Evolutionary conservation across 2,797 vertebrate genomes (phyloP).

Genomic region (Helarctos malayanus): DNA sequence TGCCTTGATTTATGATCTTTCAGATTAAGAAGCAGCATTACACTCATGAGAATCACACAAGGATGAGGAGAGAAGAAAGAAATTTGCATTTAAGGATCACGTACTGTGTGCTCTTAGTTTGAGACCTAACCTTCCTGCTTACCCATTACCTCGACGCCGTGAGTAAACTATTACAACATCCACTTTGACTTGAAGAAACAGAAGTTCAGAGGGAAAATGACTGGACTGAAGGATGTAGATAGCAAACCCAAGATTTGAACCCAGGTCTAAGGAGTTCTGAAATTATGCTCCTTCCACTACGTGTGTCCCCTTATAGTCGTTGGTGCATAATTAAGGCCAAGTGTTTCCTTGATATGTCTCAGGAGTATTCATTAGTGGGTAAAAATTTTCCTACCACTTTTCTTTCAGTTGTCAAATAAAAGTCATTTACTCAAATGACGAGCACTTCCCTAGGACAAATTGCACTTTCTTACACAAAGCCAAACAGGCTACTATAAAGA

Average conservation of each 20-base stretch:
- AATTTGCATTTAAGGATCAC: not conserved
- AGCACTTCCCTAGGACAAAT: slow-evolving; percentile 15
- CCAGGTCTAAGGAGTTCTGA: not conserved
- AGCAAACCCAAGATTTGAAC: not conserved
- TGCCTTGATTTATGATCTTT: slow-evolving; percentile 47
- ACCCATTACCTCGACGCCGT: too few species aligned
- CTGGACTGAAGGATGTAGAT: not conserved
- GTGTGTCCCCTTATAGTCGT: not conserved
- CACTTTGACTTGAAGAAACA: not conserved
- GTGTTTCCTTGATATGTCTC: slow-evolving; percentile 32
- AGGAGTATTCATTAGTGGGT: slow-evolving; percentile 6
- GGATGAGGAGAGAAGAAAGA: not conserved
- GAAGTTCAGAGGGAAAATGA: not conserved
- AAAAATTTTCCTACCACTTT: slow-evolving; percentile 42
- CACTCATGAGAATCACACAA: not conserved
- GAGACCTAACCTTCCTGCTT: not conserved
- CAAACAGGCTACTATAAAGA: not conserved
- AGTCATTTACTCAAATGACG: not conserved
- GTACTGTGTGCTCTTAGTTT: not conserved
- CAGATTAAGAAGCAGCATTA: not conserved
- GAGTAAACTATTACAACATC: not conserved
- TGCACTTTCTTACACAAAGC: not conserved
- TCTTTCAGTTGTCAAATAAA: slow-evolving; percentile 43
- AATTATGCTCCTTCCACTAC: not conserved
- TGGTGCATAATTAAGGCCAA: slow-evolving; percentile 23